Conservation (phyloP, 2,888 invertebrate genomes). For the Oligia strigilis region DNA sequence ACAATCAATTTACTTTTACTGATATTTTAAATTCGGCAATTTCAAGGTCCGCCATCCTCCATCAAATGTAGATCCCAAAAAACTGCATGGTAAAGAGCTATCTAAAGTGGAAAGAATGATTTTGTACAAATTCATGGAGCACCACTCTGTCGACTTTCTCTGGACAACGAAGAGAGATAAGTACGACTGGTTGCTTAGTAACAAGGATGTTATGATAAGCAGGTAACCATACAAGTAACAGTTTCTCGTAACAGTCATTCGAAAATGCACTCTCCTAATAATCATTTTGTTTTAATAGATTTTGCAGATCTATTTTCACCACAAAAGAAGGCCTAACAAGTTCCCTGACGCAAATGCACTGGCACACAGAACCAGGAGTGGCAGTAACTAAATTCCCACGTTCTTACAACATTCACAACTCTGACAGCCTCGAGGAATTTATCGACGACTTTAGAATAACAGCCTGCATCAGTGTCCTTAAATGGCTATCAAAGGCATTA, state of each 20-base stretch:
- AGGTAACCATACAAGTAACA: slow-evolving; percentile 76
- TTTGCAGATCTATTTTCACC: slow-evolving; percentile 96
- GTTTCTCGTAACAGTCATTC: not conserved
- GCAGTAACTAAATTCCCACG: slow-evolving; percentile 96
- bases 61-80: slow-evolving; percentile 81
- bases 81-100: slow-evolving; percentile 87
- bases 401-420: slow-evolving; percentile 95
- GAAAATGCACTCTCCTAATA: not conserved
- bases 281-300: slow-evolving; percentile 92
- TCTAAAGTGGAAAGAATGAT: slow-evolving; percentile 93
- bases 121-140: slow-evolving; percentile 94
- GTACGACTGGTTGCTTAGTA: slow-evolving; percentile 92
- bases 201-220: slow-evolving; percentile 89
- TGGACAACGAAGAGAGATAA: slow-evolving; percentile 97
- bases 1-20: not conserved
- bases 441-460: slow-evolving; percentile 97
- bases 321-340: slow-evolving; percentile 97
- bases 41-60: slow-evolving; percentile 85
- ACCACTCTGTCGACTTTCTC: slow-evolving; percentile 95
- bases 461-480: slow-evolving; percentile 95
- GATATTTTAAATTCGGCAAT: slow-evolving; percentile 6
- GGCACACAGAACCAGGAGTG: slow-evolving; percentile 95
- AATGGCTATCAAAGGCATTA: slow-evolving; percentile 93
- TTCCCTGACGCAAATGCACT: slow-evolving; percentile 95
- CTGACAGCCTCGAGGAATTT: slow-evolving; percentile 95